These are phyloP conservation scores for Turritopsis rubra DNA, from an alignment of 30 jellyfish, hydroid and myxozoan species.

Conservation along the genomic window DNA sequence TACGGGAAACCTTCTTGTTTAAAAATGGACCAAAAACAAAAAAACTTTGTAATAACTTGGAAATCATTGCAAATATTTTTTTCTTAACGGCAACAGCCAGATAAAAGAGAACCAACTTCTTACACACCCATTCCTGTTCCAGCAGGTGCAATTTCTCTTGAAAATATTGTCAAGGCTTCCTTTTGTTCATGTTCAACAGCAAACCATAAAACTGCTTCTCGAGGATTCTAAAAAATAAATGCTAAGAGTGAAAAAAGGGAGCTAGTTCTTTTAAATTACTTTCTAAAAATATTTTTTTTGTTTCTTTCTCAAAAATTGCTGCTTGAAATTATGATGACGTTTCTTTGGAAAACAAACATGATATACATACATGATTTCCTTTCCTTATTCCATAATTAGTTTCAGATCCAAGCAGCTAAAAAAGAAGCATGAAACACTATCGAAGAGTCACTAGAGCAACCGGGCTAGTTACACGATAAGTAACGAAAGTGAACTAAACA, in stretches of 20 bases:
- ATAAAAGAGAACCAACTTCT: neutral
- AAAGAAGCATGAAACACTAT: neutral
- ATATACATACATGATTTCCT: neutral
- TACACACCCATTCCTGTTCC: conserved; percentile 87
- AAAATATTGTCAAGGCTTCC: conserved; percentile 72
- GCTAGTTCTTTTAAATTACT: neutral
- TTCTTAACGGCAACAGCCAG: neutral
- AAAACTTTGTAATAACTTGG: too few species aligned
- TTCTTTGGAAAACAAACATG: neutral
- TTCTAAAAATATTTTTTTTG: neutral
- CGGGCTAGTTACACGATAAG: neutral
- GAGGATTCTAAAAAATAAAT: neutral
- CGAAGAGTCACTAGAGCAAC: neutral
- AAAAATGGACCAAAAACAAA: too few species aligned
- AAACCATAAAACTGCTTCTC: conserved; percentile 82
- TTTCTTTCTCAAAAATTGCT: neutral
- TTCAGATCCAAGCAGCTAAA: conserved; percentile 26
- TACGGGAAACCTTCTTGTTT: too few species aligned
- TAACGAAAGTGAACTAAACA: neutral
- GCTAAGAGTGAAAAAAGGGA: neutral
- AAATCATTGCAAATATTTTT: too few species aligned
- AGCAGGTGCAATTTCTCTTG: conserved; percentile 94
- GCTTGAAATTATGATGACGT: neutral
- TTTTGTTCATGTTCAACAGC: conserved; percentile 71
- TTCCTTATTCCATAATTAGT: neutral